phyloP scores from a whole-genome alignment of 1,140 invertebrate genomes.

The Sycophila sp. region DNA sequence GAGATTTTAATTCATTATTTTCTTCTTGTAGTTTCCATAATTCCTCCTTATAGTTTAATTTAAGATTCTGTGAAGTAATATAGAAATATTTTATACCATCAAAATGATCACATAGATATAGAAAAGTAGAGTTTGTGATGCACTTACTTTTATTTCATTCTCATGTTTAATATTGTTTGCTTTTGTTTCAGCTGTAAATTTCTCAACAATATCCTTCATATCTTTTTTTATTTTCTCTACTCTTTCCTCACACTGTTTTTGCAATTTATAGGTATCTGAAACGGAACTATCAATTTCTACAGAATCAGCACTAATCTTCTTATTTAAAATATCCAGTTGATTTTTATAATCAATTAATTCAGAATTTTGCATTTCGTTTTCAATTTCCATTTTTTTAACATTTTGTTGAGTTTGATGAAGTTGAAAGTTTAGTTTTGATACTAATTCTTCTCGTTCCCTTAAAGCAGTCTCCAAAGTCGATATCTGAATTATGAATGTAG shows the following conservation, averaged over 20 bases:
- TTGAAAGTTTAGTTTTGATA: conserved; percentile 45
- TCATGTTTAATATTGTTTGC: conserved; percentile 47
- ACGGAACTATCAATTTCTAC: conserved; percentile 47
- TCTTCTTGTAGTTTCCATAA: conserved; percentile 50
- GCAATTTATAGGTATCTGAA: conserved; percentile 47
- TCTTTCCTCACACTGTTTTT: conserved; percentile 52
- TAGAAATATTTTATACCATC: conserved; percentile 19
- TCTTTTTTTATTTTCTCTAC: conserved; percentile 58
- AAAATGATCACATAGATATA: not conserved
- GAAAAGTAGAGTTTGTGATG: not conserved
- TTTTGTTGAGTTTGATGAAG: conserved; percentile 46
- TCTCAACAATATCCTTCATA: conserved; percentile 53
- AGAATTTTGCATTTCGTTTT: conserved; percentile 48
- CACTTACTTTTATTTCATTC: conserved; percentile 45
- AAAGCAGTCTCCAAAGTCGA: conserved; percentile 44
- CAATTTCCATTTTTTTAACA: conserved; percentile 49
- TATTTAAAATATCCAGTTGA: conserved; percentile 53
- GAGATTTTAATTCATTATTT: conserved; percentile 54
- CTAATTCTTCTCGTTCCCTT: conserved; percentile 42
- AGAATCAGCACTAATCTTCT: conserved; percentile 46
- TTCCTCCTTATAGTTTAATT: conserved; percentile 48
- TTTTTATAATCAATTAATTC: conserved; percentile 54
- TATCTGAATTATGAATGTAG: conserved; percentile 43
- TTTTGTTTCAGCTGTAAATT: conserved; percentile 51
- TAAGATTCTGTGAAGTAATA: conserved; percentile 45